phyloP scores from a whole-genome alignment of 2,888 invertebrate species.

The Agapostemon virescens region DNA sequence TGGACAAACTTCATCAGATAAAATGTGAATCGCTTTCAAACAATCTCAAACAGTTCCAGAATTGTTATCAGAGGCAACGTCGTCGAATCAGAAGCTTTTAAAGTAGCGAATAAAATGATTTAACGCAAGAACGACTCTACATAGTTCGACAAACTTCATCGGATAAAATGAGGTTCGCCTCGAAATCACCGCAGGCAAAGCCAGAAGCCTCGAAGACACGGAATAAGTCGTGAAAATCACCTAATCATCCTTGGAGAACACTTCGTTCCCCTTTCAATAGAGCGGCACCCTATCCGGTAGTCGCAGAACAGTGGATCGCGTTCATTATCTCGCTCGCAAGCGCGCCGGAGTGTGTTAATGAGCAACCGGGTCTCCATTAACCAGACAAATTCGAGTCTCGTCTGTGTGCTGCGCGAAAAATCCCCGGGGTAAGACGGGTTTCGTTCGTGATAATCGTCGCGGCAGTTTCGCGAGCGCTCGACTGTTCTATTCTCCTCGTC shows the following conservation, averaged over 20 bases:
- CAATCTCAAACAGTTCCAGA: too few species aligned
- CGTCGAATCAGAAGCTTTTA: too few species aligned
- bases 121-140: background rate
- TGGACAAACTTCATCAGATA: too few species aligned
- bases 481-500: background rate
- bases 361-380: slow-evolving; percentile 15
- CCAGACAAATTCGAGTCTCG: slow-evolving; percentile 3
- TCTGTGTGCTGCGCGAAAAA: background rate
- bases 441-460: slow-evolving; percentile 12
- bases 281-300: background rate
- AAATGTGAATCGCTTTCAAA: too few species aligned
- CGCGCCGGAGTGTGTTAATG: background rate
- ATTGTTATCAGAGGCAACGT: too few species aligned
- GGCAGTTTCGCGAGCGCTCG: background rate
- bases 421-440: background rate
- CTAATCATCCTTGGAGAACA: background rate
- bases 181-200: background rate
- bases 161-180: background rate
- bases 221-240: background rate
- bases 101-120: background rate
- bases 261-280: background rate
- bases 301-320: slow-evolving; percentile 4
- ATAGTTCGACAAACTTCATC: background rate
- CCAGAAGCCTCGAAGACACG: background rate
- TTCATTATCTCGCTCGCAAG: background rate